Conservation (phyloP, 2,113 vertebrate genomes). For the Ceyx margarethae region DNA sequence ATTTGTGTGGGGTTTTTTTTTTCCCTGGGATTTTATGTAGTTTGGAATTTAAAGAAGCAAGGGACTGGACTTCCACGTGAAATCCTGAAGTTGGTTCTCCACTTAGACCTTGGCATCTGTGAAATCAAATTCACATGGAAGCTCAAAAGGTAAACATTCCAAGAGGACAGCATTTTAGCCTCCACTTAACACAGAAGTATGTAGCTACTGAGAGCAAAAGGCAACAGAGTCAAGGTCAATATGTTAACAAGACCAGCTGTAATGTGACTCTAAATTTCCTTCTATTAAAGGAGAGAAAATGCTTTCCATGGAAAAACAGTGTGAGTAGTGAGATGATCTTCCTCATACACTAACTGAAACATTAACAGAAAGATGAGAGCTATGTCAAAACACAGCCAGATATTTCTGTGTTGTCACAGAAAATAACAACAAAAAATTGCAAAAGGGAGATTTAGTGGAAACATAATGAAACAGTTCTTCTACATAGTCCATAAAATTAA, state of each 20-base stretch:
- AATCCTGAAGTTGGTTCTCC: neutral
- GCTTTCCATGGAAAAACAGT: neutral
- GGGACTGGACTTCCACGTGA: neutral
- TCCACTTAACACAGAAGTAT: neutral
- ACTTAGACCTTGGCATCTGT: neutral
- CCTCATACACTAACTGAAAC: neutral
- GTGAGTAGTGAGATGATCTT: neutral
- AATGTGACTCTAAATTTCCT: neutral
- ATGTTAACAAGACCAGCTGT: neutral
- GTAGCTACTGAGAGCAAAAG: neutral
- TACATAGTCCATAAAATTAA: neutral
- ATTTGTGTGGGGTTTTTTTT: neutral
- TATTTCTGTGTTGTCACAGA: neutral
- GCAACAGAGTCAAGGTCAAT: neutral
- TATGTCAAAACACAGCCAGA: neutral
- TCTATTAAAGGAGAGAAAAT: neutral
- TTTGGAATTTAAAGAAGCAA: neutral
- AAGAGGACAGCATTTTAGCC: neutral
- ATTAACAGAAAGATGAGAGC: neutral
- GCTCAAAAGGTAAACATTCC: neutral
- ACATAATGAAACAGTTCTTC: neutral
- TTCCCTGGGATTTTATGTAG: neutral
- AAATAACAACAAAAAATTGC: neutral
- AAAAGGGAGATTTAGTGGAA: neutral
- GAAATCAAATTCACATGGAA: neutral